These are phyloP conservation scores for Carettochelys insculpta DNA, from an alignment of 2,113 vertebrate species.

Conservation along the genomic window DNA sequence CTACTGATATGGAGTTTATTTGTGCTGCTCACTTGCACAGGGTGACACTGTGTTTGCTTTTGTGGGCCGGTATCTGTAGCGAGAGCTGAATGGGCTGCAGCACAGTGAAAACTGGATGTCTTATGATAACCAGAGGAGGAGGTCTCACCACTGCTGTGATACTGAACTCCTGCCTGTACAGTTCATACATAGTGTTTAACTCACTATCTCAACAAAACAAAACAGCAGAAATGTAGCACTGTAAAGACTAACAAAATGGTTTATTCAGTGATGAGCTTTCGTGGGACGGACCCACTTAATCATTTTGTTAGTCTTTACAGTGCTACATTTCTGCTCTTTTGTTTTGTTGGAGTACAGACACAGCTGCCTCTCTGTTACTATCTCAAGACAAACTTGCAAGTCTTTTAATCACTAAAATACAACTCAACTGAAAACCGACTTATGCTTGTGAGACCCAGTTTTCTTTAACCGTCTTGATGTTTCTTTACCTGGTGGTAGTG, in stretches of 20 bases:
- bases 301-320: too few relatives aligned
- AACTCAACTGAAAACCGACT: background rate
- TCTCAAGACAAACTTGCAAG: background rate
- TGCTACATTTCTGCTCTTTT: too few relatives aligned
- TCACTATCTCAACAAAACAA: too few relatives aligned
- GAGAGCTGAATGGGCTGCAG: background rate
- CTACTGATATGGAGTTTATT: too few relatives aligned
- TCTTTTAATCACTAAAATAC: background rate
- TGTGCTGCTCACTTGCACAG: background rate
- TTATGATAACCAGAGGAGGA: background rate
- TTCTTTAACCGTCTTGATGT: too few relatives aligned
- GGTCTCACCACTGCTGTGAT: background rate
- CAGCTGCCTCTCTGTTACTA: too few relatives aligned
- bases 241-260: too few relatives aligned
- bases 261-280: too few relatives aligned
- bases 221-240: too few relatives aligned
- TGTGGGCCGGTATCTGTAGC: background rate
- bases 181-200: background rate
- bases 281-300: too few relatives aligned
- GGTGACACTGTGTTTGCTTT: background rate
- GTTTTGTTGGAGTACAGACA: too few relatives aligned
- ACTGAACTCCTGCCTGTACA: background rate
- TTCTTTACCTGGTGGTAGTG: too few relatives aligned
- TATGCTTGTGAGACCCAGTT: background rate
- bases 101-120: background rate